Evolutionary conservation across 2,797 vertebrate genomes (phyloP), one percentile per base, ranked within the genome.

Genomic region (Gastrophryne carolinensis): DNA sequence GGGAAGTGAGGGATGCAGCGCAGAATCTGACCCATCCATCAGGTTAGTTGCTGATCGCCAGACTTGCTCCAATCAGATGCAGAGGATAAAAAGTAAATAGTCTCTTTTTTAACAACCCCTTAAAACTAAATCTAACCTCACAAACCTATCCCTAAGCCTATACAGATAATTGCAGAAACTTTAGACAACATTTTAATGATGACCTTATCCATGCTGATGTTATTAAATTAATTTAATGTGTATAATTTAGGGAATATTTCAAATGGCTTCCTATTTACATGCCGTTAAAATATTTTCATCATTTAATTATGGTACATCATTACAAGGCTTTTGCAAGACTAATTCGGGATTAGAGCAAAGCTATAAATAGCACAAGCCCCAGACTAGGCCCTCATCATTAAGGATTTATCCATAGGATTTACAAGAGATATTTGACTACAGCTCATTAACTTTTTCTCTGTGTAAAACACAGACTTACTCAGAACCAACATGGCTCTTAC

Each of bases 231-330:
- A 39, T 54, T 21, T 68, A 39, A 56, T 54, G 8, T 11, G 49
- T 13, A 23, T 53, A 35, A 37, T 37, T 17, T 26, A 34, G 64
- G 13, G n/a, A 19, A 39, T 21, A 21, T 6, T 69, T 41, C 27
- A 24, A 56, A 57, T 21, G 2, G 24, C 17, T 56, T 57, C 10
- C 19, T 68, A 54, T 41, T 39, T 54, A 56, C 26, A 56, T 44
- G 35, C 39, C 27, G 57, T 50, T 52, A 52, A 61, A 72, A 27
- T n/a, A 52, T 32, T 49, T 49, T 37, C 44, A 72, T 34, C 15
- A 61, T 50, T 49, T 72, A 61, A 72, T 72, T 72, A 61, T 19
- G 10, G 10, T 27, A n/a, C 44, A 61, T 72, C 41, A 61, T 72
- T 72, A 72, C 19, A 1, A 50, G 19, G 26, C 39, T 47, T 70